These are phyloP conservation scores for Oreohelix idahoensis DNA, from an alignment of 1,140 invertebrate species.

Conservation along the genomic window DNA sequence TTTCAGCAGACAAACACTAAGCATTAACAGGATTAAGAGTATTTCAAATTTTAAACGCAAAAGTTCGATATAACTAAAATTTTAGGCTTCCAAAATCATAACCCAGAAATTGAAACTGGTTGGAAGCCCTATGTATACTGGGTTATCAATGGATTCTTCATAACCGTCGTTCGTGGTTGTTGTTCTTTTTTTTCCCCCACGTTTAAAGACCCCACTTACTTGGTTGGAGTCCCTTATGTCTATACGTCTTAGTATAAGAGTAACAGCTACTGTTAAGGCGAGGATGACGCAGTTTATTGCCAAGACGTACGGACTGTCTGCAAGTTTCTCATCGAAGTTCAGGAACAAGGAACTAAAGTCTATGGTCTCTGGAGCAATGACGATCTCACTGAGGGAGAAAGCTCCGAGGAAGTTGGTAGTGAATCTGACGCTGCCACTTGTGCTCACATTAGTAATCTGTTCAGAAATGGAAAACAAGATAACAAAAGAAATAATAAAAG, in stretches of 20 bases:
- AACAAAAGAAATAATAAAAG: background rate
- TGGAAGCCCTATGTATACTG: too few relatives aligned
- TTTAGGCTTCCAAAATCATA: too few relatives aligned
- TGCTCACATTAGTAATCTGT: conserved; percentile 24
- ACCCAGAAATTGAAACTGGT: too few relatives aligned
- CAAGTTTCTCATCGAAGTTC: conserved; percentile 47
- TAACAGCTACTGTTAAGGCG: conserved; percentile 30
- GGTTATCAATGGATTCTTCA: too few relatives aligned
- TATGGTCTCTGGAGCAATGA: conserved; percentile 46
- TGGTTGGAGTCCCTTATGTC: conserved; percentile 43
- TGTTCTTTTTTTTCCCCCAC: too few relatives aligned
- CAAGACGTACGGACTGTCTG: conserved; percentile 53
- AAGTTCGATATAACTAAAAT: too few relatives aligned
- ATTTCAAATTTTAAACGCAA: too few relatives aligned
- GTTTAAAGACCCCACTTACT: too few relatives aligned
- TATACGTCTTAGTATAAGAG: conserved; percentile 40
- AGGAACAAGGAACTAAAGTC: conserved; percentile 54
- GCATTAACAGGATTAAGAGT: too few relatives aligned
- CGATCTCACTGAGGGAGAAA: conserved; percentile 44
- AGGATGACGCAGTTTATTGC: conserved; percentile 41
- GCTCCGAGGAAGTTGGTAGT: conserved; percentile 52
- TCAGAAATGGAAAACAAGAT: background rate
- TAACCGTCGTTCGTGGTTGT: too few relatives aligned
- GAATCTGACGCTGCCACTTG: conserved; percentile 39
- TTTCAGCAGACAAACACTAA: too few relatives aligned